Percentiles rank a stretch among this genome's conserved stretches.
These are phyloP conservation scores for Ornithorhynchus anatinus DNA, from an alignment of 2,113 vertebrate genomes.

Conservation along the genomic window DNA sequence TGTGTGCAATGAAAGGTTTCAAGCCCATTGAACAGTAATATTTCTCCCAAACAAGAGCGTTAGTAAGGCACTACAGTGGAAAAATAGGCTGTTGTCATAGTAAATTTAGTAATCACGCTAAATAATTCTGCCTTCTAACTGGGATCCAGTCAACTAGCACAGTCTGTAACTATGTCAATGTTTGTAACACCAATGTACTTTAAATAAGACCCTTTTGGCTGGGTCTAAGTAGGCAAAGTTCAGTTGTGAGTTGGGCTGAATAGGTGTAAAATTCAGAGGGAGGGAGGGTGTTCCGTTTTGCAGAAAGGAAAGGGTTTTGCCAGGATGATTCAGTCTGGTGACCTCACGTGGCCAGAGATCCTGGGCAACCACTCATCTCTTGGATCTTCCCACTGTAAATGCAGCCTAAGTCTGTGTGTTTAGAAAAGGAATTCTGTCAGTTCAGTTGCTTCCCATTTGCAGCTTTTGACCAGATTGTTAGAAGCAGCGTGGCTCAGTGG, in stretches of 20 bases:
- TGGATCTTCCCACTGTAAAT: background rate
- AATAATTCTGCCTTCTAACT: background rate
- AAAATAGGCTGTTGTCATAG: background rate
- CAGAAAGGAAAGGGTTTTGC: background rate
- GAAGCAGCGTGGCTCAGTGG: too few species aligned
- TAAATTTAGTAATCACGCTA: background rate
- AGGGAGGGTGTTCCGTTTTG: background rate
- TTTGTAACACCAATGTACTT: background rate
- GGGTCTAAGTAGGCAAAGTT: background rate
- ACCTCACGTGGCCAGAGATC: too few species aligned
- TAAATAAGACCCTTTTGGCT: background rate
- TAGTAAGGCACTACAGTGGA: background rate
- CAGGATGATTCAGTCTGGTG: background rate
- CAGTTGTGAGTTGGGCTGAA: background rate
- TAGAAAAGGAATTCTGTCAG: too few species aligned
- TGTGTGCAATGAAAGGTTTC: conserved; percentile 13
- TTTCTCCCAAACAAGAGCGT: background rate
- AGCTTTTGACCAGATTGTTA: too few species aligned
- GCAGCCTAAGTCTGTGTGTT: too few species aligned
- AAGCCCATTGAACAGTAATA: background rate
- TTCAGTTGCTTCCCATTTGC: too few species aligned
- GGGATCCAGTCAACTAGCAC: background rate
- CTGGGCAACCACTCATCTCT: background rate
- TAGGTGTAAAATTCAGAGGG: background rate
- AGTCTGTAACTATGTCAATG: background rate